phyloP scores from a whole-genome alignment of 2,797 vertebrate genomes.

The Chromis chromis region DNA sequence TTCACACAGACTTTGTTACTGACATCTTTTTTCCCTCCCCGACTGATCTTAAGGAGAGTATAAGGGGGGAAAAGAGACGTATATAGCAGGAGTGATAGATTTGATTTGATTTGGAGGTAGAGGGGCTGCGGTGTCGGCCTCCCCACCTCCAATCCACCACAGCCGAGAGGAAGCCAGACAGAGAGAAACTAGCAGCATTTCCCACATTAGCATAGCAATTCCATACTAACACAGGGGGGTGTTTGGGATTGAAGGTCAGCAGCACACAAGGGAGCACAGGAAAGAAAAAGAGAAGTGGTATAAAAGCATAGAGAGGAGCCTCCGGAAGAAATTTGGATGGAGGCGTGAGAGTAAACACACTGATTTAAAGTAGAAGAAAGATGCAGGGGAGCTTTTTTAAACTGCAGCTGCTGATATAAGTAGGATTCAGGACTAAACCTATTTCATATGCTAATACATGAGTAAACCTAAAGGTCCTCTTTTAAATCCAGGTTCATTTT shows the following conservation, averaged over 20 bases:
- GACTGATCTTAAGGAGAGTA: slow-evolving; percentile 41
- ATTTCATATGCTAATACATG: slow-evolving; percentile 31
- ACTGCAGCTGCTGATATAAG: slow-evolving; percentile 20
- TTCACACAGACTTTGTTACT: slow-evolving; percentile 37
- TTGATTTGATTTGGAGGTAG: slow-evolving; percentile 64
- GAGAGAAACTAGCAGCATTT: slow-evolving; percentile 62
- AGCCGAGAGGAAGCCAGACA: slow-evolving; percentile 57
- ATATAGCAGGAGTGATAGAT: slow-evolving; percentile 34
- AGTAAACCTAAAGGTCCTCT: slow-evolving; percentile 24
- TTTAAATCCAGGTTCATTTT: slow-evolving; percentile 15
- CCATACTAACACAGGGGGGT: slow-evolving; percentile 52
- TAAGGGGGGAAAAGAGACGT: slow-evolving; percentile 11
- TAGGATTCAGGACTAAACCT: slow-evolving; percentile 17
- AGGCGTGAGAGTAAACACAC: slow-evolving; percentile 49
- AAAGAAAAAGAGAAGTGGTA: slow-evolving; percentile 39
- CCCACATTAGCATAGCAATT: slow-evolving; percentile 72
- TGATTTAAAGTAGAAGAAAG: slow-evolving; percentile 62
- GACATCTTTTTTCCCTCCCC: slow-evolving; percentile 24
- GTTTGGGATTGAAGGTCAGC: slow-evolving; percentile 66
- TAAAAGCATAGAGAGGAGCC: slow-evolving; percentile 21
- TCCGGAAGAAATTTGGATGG: slow-evolving; percentile 46
- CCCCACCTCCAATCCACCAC: slow-evolving; percentile 48
- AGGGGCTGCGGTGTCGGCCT: slow-evolving; percentile 25
- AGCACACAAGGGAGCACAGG: slow-evolving; percentile 53
- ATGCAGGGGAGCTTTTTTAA: slow-evolving; percentile 64